Evolutionary conservation across 2,888 invertebrate species (phyloP), one percentile per base, ranked within the genome.

Genomic region (Fragum sueziense): DNA sequence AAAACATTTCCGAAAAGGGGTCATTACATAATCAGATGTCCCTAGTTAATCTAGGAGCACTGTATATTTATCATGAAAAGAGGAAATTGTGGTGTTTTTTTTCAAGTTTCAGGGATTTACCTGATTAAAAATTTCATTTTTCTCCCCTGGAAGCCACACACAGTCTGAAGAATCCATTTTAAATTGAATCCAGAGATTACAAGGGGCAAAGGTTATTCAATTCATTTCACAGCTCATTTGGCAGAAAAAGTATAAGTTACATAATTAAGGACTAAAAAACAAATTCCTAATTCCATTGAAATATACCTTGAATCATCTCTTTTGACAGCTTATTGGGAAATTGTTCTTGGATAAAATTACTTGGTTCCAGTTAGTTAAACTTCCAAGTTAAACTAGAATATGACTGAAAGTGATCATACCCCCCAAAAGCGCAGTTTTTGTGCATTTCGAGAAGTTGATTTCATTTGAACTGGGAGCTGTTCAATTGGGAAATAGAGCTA

Each of bases 211-310:
- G 65, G 65, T 65, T 31, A 17, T n/a, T 9, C 34, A 34, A 65
- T 65, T 65, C 22, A 65, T 65, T 65, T 41, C 4, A 65, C 41
- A 65, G 65, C 65, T 65, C 65, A 65, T 65, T 65, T 41, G 65
- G 22, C 41, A 4, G 25, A 57, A 41, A 65, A 65, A 41, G 41
- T 22, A 65, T 65, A 41, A 37, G 37, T 41, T 65, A 65, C 65
- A 37, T 41, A 65, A 65, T 65, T 65, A 41, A 33, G 31, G 31
- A 17, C 25, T 27, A 57, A 29, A 59, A 61, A 61, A 61, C 57
- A 57, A 57, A 57, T 57, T 57, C 57, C 57, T 14, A 9, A 47
- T 47, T 47, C 17, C 47, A 47, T 57, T 57, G 61, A 61, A 20
- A 61, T 61, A 61, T 61, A 61, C 61, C 61, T 61, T 11, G n/a